A percentile compares a stretch with the other conserved stretches of the same genome.
Conservation (phyloP, 1,140 invertebrate genomes). For the Gonatopus flavifemur region DNA sequence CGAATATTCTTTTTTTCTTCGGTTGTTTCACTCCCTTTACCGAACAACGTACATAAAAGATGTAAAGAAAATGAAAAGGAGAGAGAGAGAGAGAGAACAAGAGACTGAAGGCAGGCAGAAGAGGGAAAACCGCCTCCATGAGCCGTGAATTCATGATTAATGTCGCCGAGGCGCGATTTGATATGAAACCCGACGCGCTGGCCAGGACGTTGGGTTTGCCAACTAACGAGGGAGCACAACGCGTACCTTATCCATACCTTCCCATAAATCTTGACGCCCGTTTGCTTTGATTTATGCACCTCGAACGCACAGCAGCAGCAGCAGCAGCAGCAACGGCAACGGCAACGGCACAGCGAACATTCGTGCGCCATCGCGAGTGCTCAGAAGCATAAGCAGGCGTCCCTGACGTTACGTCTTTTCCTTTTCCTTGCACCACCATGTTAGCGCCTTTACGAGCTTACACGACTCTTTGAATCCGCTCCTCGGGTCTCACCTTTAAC, state of each 20-base stretch:
- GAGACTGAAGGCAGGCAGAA: background rate
- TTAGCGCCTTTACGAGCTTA: too few relatives aligned
- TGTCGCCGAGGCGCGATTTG: constrained; percentile 27
- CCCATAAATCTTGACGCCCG: constrained; percentile 24
- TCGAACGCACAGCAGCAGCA: too few relatives aligned
- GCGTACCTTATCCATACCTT: constrained; percentile 30
- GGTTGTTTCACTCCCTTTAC: constrained; percentile 6
- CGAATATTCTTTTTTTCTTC: too few relatives aligned
- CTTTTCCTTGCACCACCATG: too few relatives aligned
- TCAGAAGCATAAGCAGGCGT: too few relatives aligned
- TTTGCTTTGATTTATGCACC: constrained; percentile 29
- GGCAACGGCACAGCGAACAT: too few relatives aligned
- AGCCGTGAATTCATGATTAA: constrained; percentile 28
- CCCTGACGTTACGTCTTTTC: too few relatives aligned
- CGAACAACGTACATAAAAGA: constrained; percentile 10
- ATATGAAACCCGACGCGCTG: constrained; percentile 30
- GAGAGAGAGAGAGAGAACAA: background rate
- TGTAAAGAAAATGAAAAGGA: background rate
- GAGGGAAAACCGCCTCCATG: background rate
- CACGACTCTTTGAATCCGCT: too few relatives aligned
- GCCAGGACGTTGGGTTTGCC: constrained; percentile 23
- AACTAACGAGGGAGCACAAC: constrained; percentile 25
- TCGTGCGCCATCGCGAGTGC: too few relatives aligned
- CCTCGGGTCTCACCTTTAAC: too few relatives aligned
- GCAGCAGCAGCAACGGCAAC: too few relatives aligned